Evolutionary conservation across 2,113 vertebrate genomes (phyloP).

Genomic region (Podiceps cristatus): DNA sequence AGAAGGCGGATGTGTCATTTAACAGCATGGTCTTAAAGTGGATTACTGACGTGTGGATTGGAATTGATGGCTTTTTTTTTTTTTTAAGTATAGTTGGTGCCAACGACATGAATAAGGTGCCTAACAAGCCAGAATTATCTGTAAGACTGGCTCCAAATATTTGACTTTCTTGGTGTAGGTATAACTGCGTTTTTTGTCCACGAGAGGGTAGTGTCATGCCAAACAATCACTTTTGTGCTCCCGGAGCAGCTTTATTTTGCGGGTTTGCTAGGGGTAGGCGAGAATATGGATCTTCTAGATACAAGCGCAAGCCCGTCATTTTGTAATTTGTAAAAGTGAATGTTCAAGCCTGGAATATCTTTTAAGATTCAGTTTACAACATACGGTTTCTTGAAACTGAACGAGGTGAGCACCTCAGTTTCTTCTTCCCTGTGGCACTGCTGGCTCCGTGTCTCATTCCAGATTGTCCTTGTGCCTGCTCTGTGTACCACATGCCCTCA

Average conservation of each 20-base stretch:
- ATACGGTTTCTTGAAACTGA: not conserved
- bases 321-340: not conserved
- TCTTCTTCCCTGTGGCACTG: not conserved
- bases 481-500: not conserved
- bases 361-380: not conserved
- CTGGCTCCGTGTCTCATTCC: not conserved
- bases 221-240: not conserved
- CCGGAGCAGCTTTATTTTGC: not conserved
- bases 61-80: not conserved
- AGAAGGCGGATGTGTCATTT: not conserved
- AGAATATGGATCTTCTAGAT: not conserved
- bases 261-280: not conserved
- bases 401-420: not conserved
- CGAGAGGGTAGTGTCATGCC: slow-evolving; percentile 39
- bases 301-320: not conserved
- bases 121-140: not conserved
- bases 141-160: rapidly evolving
- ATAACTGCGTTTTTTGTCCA: not conserved
- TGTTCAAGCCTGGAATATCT: not conserved
- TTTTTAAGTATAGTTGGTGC: not conserved
- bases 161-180: not conserved
- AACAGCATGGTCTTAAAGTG: not conserved
- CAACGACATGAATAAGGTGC: not conserved
- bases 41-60: not conserved
- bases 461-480: not conserved